Evolutionary conservation across 2,113 vertebrate genomes (phyloP).

Genomic region (Calyptomena viridis): DNA sequence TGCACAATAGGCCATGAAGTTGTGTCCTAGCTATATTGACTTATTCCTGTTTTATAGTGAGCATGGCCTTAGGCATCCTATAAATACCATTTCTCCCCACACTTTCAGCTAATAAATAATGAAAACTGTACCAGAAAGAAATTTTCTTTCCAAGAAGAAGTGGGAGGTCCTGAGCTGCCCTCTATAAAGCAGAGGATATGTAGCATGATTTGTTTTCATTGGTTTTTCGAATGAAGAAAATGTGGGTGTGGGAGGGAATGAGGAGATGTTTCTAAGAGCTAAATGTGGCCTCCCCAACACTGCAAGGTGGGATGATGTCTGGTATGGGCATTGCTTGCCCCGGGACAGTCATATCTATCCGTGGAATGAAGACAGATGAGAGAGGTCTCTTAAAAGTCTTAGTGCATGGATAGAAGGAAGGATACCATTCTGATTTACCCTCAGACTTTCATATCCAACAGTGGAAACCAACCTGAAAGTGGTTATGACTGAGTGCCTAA

Average conservation of each 20-base stretch:
- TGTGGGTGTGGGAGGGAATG: background rate
- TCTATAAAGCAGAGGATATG: slow-evolving; percentile 63
- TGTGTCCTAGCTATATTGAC: slow-evolving; percentile 57
- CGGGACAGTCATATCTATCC: background rate
- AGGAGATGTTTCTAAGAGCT: background rate
- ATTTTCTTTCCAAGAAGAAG: slow-evolving; percentile 69
- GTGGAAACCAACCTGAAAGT: background rate
- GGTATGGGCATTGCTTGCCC: background rate
- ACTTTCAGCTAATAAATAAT: slow-evolving; percentile 74
- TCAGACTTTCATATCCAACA: background rate
- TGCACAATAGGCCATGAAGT: slow-evolving; percentile 24
- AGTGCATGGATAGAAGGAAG: background rate
- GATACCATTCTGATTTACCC: background rate
- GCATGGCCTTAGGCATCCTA: slow-evolving; percentile 70
- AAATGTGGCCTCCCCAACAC: background rate
- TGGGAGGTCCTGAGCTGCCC: slow-evolving; percentile 60
- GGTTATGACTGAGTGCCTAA: background rate
- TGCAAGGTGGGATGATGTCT: background rate
- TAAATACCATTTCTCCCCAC: slow-evolving; percentile 66
- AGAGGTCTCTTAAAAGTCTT: background rate
- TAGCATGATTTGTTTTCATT: slow-evolving; percentile 50
- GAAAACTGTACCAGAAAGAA: slow-evolving; percentile 59
- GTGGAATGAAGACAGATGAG: background rate
- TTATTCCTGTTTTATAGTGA: slow-evolving; percentile 68
- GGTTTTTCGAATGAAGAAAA: slow-evolving; percentile 51